Evolutionary conservation across 1,140 invertebrate species (phyloP), one percentile per base, ranked within the genome.

Genomic region (Microplitis demolitor): DNA sequence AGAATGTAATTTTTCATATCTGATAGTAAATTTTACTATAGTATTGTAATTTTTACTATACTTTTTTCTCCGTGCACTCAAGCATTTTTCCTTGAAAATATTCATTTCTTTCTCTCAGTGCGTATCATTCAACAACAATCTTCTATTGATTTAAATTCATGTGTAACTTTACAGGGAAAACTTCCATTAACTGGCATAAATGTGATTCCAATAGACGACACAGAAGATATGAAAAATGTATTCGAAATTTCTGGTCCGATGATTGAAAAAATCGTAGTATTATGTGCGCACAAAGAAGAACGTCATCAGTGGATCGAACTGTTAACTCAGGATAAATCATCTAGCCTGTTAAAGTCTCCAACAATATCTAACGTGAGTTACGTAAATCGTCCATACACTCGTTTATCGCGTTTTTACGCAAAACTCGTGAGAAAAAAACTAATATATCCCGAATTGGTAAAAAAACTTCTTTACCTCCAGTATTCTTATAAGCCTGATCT

Each of bases 171-270:
- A 66, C 78, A 97, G 96, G 96, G 96, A 24, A 96, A 96, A 88
- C 88, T 97, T 62, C 95, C 95, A 31, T 84, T 98, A 31, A 94
- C 94, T 78, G 95, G 95, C 71, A 93, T 97, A 75, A 90, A 88
- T 66, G 92, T 97, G 0, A 91, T 89, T 74, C 90, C 91, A 78
- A 83, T 95, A 74, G 95, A 96, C 76, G 92, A 96, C 79, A 91
- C 89, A 4, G 95, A 96, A 64, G 90, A 90, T 39, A 90, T 91
- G 78, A 95, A 95, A 86, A 93, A 97, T 89, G 94, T 95, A 77
- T 97, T 98, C 89, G 95, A 98, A 90, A 96, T 98, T 78, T 93
- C 89, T 82, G 91, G 96, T 66, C 92, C 94, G 14, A 92, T 97
- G 89, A 97, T 97, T 76, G 96, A 98, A 76, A 93, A 91, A 72